These are phyloP conservation scores for Drosophila affinis DNA, from an alignment of 2,888 invertebrate species.

Conservation along the genomic window DNA sequence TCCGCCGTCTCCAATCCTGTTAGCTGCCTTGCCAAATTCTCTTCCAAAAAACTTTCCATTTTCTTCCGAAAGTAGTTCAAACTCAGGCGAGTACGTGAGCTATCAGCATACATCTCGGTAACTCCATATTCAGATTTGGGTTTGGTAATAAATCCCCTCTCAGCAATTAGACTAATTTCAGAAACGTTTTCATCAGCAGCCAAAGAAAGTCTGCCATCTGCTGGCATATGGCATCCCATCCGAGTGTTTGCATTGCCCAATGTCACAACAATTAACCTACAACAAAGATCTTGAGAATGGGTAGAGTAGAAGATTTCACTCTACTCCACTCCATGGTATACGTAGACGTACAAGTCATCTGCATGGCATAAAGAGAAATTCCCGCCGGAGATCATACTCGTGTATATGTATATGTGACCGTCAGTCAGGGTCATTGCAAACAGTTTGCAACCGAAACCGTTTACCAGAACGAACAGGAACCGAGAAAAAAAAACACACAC, in stretches of 20 bases:
- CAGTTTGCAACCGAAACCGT: constrained; percentile 66
- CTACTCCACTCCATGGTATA: constrained; percentile 8
- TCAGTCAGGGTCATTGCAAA: constrained; percentile 53
- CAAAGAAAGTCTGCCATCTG: constrained; percentile 63
- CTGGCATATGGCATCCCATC: neutral
- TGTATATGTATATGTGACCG: constrained; percentile 40
- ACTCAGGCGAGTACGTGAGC: constrained; percentile 41
- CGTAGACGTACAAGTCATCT: constrained; percentile 34
- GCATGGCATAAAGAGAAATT: constrained; percentile 65
- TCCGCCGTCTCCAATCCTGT: neutral
- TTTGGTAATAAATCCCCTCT: constrained; percentile 27
- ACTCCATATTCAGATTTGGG: neutral
- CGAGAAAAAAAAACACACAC: constrained; percentile 15
- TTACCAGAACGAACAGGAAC: constrained; percentile 56
- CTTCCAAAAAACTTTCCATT: constrained; percentile 55
- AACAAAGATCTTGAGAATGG: constrained; percentile 71
- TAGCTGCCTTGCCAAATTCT: constrained; percentile 3
- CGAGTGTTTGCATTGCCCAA: constrained; percentile 65
- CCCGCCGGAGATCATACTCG: constrained; percentile 35
- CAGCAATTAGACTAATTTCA: constrained; percentile 50
- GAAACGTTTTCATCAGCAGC: constrained; percentile 57
- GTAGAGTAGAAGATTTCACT: constrained; percentile 69
- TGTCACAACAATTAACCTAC: constrained; percentile 77
- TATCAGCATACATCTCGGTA: constrained; percentile 50
- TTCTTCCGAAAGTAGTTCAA: constrained; percentile 22